Base-by-base conservation (phyloP, 2,113 vertebrate species). In the Sialia sialis region DNA sequence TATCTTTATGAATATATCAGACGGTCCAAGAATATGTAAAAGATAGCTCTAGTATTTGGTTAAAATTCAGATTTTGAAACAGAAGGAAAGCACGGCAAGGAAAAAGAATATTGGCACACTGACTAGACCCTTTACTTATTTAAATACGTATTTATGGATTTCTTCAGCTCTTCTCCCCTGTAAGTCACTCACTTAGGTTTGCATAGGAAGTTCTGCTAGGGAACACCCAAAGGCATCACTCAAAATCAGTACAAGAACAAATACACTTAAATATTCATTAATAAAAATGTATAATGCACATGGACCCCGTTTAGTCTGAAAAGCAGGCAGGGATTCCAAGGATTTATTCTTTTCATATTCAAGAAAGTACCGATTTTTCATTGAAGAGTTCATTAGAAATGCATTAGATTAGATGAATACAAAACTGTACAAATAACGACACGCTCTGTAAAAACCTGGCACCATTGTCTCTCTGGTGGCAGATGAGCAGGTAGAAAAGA, bases 221-320 rank as follows among this genome's bases (percentile, higher is more conserved):
- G 44, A 95, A 51, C 74, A 70, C 70, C 70, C 70, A 93, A 94
- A 95, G 63, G 78, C 70, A 83, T 69, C 86, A 30, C 38, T 70
- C 27, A 89, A 90, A 92, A 95, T 93, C 85, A 91, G 91, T 96
- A 83, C 56, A 89, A 83, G 51, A 85, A 39, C 48, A 93, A 94
- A 89, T 84, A 92, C 2, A 0, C 44, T 93, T 93, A 95, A 94
- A 92, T 93, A 94, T 91, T 94, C 29, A 92, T 95, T 84, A 90
- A 95, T 85, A 87, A 29, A 85, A 90, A 81, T 83, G 72, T 68
- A 87, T 94, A 94, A 87, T 93, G 74, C 63, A 90, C 54, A 75
- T 39, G 12, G 34, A 70, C 67, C 95, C 51, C 5, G 1, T 80
- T 93, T 84, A 84, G 69, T 77, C 77, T 94, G 75, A 95, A 90